A percentile compares a stretch with the other conserved stretches of the same genome.
These are phyloP conservation scores for Rhynchomys soricoides DNA, from an alignment of 2,113 vertebrate genomes.

Conservation along the genomic window DNA sequence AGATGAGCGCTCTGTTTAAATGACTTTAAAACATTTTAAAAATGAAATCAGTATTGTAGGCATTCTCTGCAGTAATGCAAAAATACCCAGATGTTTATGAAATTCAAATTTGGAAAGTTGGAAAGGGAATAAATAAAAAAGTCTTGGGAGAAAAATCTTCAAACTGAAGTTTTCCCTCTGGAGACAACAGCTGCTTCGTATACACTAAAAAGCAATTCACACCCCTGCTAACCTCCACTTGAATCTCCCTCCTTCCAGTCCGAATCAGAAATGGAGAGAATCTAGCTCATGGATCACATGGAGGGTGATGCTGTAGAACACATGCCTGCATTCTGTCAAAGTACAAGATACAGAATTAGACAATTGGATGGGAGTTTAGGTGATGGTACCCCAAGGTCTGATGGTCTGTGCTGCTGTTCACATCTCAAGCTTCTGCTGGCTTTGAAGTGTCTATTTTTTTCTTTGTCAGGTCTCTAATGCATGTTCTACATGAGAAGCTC, in stretches of 20 bases:
- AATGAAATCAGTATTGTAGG: background rate
- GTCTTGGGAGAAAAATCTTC: background rate
- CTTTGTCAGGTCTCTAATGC: background rate
- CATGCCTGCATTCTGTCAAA: background rate
- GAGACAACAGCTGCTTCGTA: background rate
- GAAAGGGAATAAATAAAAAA: background rate
- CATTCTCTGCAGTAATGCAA: background rate
- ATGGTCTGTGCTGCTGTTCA: background rate
- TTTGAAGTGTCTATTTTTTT: background rate
- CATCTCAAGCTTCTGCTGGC: background rate
- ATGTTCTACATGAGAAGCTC: background rate
- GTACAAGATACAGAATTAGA: background rate
- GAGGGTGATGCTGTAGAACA: background rate
- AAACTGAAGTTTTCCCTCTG: background rate
- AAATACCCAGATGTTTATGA: background rate
- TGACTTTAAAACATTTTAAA: background rate
- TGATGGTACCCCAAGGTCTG: background rate
- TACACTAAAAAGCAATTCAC: background rate
- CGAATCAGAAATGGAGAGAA: background rate
- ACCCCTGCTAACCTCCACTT: background rate
- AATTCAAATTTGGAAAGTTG: conserved; percentile 12
- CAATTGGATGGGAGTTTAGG: background rate
- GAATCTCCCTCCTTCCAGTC: background rate
- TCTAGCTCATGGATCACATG: background rate
- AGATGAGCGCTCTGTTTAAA: background rate